Base-by-base conservation (phyloP, 1,140 invertebrate genomes). In the Nomia melanderi region DNA sequence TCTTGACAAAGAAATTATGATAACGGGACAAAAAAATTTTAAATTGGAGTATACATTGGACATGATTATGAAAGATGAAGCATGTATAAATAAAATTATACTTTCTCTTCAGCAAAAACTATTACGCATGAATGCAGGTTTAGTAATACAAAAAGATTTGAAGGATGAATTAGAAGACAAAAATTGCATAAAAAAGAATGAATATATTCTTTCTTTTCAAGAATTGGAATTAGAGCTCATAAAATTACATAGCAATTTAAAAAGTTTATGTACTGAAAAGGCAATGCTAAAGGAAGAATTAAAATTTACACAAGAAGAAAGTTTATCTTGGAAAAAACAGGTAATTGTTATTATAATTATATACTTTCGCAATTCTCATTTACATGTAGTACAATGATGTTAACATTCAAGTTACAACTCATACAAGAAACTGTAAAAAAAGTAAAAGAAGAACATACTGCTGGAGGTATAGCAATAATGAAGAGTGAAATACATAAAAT, bases 401-500 rank as follows among this genome's bases (percentile, higher is more conserved):
- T 64, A 53, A 31, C 50, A 62, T 93, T 70, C 62, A 66, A 94
- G 93, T 92, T 95, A 60, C 93, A 95, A 86, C 86, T 96, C 78
- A 94, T 95, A 4, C 93, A 94, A 53, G 96, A 97, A 87, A 93
- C 95, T 0, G 94, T 95, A 76, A 94, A 93, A 84, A 94, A 93
- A 76, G 93, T 96, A 8, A 94, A 95, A 73, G 92, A 94, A 53
- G 95, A 96, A 74, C 93, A 94, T 67, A 90, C 92, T n/a, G 93
- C 90, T 27, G 95, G 95, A 1, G 96, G 96, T 88, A 93, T 96
- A 60, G 94, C 94, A 11, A 91, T 91, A 20, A 96, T 97, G 96
- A 96, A 94, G 89, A 93, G 92, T 64, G 96, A 97, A 92, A 97
- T 97, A 87, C 96, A 97, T 86, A 94, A 95, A 83, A 97, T 97